These are phyloP conservation scores for Pipistrellus kuhlii DNA, from an alignment of 2,797 vertebrate species.

Conservation along the genomic window DNA sequence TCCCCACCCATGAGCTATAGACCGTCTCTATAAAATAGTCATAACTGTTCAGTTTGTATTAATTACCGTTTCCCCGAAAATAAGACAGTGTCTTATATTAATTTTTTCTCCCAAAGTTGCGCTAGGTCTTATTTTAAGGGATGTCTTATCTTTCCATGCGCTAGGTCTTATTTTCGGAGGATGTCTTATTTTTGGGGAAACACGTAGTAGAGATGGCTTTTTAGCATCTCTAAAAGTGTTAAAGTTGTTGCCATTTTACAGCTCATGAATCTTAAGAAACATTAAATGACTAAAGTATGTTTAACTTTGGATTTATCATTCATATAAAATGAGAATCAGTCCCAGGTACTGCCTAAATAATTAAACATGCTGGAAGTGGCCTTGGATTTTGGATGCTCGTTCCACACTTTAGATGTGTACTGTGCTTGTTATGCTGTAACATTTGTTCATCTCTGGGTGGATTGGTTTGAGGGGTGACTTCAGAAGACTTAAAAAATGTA, in stretches of 20 bases:
- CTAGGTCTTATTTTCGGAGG: no score
- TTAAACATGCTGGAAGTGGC: not conserved
- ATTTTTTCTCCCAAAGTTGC: no score
- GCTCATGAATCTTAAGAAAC: constrained; percentile 43
- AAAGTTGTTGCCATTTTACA: constrained; percentile 51
- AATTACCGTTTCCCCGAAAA: no score
- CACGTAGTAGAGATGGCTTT: not conserved
- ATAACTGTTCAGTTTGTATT: not conserved
- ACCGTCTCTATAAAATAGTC: not conserved
- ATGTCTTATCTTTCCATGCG: no score
- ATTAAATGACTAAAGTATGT: not conserved
- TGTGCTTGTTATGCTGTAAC: not conserved
- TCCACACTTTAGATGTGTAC: not conserved
- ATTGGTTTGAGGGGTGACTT: constrained; percentile 21
- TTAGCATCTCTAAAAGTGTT: not conserved
- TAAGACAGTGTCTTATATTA: no score
- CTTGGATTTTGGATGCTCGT: constrained; percentile 2
- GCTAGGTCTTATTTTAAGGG: no score
- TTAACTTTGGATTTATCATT: constrained; percentile 44
- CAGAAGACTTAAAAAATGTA: constrained; percentile 1
- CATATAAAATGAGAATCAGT: constrained; percentile 26
- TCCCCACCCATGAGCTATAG: no score
- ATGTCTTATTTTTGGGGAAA: no score
- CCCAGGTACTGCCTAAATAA: not conserved
- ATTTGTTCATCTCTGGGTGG: not conserved